Conservation (phyloP, 2,797 vertebrate genomes). For the Crax fasciolata region DNA sequence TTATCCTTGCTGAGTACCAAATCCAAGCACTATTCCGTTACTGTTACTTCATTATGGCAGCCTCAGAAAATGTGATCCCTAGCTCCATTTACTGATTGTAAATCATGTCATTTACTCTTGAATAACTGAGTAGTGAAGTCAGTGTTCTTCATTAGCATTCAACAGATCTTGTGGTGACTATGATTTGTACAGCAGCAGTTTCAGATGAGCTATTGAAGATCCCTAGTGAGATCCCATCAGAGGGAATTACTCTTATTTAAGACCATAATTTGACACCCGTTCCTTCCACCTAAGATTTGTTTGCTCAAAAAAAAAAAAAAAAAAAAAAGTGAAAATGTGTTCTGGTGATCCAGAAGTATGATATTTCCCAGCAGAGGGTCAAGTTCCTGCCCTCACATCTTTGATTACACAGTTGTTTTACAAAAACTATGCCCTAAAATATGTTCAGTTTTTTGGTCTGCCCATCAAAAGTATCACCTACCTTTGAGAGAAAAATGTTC, state of each 20-base stretch:
- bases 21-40: neutral
- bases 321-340: neutral
- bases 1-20: neutral
- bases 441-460: neutral
- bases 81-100: neutral
- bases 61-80: neutral
- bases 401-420: neutral
- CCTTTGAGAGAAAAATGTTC: neutral
- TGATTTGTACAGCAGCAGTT: conserved; percentile 10
- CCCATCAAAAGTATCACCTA: neutral
- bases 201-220: conserved; percentile 29
- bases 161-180: neutral
- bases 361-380: neutral
- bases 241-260: conserved; percentile 22
- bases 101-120: conserved; percentile 3
- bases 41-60: neutral
- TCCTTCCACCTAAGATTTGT: neutral
- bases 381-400: neutral
- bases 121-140: neutral
- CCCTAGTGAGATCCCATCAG: conserved; percentile 31
- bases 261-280: neutral
- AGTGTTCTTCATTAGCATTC: neutral
- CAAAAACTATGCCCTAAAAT: neutral
- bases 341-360: neutral
- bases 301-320: neutral